phyloP scores from a whole-genome alignment of 2,113 vertebrate genomes.

The Hippocampus barbouri region DNA sequence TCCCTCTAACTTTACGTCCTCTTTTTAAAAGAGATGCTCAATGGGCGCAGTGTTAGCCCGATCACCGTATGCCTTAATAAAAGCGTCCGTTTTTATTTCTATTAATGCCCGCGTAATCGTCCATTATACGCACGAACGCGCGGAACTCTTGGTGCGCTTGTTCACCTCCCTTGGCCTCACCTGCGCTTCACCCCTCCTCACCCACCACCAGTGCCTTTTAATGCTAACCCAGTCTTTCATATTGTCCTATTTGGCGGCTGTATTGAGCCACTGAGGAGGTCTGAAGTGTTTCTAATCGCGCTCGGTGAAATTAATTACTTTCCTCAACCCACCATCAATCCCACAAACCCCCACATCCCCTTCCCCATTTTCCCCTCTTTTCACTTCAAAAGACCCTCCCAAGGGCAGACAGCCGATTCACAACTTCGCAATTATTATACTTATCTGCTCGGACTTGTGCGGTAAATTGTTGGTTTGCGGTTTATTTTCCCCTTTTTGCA shows the following conservation, averaged over 20 bases:
- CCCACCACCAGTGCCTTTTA: neutral
- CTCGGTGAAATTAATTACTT: slow-evolving; percentile 72
- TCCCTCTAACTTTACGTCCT: slow-evolving; percentile 39
- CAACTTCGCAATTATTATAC: slow-evolving; percentile 73
- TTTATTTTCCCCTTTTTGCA: slow-evolving; percentile 53
- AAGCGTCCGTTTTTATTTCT: neutral
- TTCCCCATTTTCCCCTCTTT: slow-evolving; percentile 61
- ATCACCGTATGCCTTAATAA: neutral
- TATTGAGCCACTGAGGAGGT: slow-evolving; percentile 57
- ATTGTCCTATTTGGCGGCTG: slow-evolving; percentile 59
- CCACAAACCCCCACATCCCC: slow-evolving; percentile 25
- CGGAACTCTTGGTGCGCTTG: neutral
- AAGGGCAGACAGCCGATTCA: slow-evolving; percentile 73
- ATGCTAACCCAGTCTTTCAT: slow-evolving; percentile 48
- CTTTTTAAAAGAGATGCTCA: slow-evolving; percentile 29
- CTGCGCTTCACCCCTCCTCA: neutral
- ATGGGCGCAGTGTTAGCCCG: neutral
- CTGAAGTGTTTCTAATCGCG: slow-evolving; percentile 70
- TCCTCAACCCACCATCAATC: slow-evolving; percentile 42
- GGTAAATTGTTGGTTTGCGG: slow-evolving; percentile 69
- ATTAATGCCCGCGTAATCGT: neutral
- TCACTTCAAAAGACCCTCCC: slow-evolving; percentile 75
- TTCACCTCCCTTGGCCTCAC: neutral
- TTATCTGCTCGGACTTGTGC: slow-evolving; percentile 69
- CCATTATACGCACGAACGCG: neutral